phyloP scores from a whole-genome alignment of 2,888 invertebrate species.

The Hyposoter didymator region DNA sequence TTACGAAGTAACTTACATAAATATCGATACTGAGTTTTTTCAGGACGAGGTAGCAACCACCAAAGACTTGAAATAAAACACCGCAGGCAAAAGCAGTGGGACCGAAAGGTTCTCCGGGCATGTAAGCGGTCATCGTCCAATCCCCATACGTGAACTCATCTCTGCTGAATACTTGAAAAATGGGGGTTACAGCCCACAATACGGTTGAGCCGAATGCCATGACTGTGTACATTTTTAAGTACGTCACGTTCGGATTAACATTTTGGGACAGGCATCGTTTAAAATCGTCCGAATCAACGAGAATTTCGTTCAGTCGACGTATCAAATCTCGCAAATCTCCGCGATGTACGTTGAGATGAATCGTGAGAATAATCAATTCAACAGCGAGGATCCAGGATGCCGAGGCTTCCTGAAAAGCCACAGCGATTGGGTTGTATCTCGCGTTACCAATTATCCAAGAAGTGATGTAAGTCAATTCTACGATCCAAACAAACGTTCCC shows the following conservation, averaged over 20 bases:
- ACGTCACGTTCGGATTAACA: conserved; percentile 64
- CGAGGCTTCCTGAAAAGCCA: conserved; percentile 65
- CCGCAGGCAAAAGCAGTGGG: conserved; percentile 59
- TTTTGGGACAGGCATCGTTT: conserved; percentile 32
- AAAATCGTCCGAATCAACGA: conserved; percentile 63
- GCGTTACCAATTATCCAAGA: conserved; percentile 45
- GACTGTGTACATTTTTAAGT: conserved; percentile 69
- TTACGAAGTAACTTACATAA: conserved; percentile 72
- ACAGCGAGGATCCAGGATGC: conserved; percentile 60
- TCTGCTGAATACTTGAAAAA: conserved; percentile 55
- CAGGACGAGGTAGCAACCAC: conserved; percentile 43
- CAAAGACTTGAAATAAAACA: conserved; percentile 54
- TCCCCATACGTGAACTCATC: conserved; percentile 63
- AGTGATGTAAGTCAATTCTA: conserved; percentile 44
- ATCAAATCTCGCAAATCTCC: conserved; percentile 68
- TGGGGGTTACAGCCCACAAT: conserved; percentile 67
- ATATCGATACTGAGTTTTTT: conserved; percentile 73
- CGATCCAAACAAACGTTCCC: conserved; percentile 65
- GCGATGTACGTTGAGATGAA: conserved; percentile 66
- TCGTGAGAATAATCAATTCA: conserved; percentile 65
- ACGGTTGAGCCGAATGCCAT: conserved; percentile 42
- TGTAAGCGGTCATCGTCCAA: conserved; percentile 68
- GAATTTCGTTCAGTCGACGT: conserved; percentile 63
- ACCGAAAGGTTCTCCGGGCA: conserved; percentile 68
- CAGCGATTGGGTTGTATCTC: conserved; percentile 47